Evolutionary conservation across 2,113 vertebrate species (phyloP).

Genomic region (Syngnathoides biaculeatus): DNA sequence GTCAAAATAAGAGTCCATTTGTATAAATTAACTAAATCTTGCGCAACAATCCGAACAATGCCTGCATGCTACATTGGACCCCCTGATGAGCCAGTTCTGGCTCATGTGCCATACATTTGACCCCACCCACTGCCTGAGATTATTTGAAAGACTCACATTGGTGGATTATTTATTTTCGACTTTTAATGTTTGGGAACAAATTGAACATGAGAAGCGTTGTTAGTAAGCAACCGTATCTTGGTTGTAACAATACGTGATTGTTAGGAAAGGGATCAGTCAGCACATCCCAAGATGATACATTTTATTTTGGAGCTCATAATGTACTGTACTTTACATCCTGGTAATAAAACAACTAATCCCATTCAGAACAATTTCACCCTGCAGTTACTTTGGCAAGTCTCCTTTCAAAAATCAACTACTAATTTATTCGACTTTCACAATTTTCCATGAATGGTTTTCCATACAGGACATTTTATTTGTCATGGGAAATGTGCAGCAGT

Average conservation of each 20-base stretch:
- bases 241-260: neutral
- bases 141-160: neutral
- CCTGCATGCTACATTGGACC: too few relatives aligned
- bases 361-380: neutral
- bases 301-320: neutral
- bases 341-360: neutral
- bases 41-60: too few relatives aligned
- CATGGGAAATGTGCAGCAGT: slow-evolving; percentile 19
- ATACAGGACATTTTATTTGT: slow-evolving; percentile 15
- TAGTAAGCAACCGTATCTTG: neutral
- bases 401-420: slow-evolving; percentile 9
- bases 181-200: neutral
- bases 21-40: too few relatives aligned
- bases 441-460: slow-evolving; percentile 23
- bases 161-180: neutral
- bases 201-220: neutral
- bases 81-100: too few relatives aligned
- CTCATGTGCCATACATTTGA: too few relatives aligned
- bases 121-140: too few relatives aligned
- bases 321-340: neutral
- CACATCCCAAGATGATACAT: neutral
- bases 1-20: too few relatives aligned
- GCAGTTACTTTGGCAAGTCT: neutral
- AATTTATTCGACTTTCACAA: slow-evolving; percentile 8
- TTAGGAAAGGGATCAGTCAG: neutral